Conservation (phyloP, 2,888 invertebrate genomes). For the Phlogophora meticulosa region DNA sequence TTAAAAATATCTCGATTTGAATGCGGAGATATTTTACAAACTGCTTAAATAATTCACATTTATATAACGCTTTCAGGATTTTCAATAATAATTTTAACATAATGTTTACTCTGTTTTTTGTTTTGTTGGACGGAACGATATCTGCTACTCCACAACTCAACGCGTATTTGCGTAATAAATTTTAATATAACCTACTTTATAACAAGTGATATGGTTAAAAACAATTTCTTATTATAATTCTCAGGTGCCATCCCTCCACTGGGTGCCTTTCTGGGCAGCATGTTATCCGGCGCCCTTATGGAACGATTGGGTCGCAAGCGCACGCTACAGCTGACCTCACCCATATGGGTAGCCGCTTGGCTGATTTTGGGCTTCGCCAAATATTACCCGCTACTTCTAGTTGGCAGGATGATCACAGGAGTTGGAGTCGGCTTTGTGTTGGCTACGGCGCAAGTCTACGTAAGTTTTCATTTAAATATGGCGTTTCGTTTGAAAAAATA, state of each 20-base stretch:
- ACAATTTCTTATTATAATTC: conserved; percentile 22
- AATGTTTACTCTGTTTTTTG: too few species aligned
- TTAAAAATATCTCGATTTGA: background rate
- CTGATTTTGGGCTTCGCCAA: conserved; percentile 89
- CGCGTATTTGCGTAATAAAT: too few species aligned
- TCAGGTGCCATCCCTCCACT: conserved; percentile 90
- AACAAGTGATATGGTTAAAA: background rate
- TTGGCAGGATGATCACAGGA: conserved; percentile 91
- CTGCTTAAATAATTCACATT: background rate
- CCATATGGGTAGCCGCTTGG: conserved; percentile 90
- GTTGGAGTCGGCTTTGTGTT: conserved; percentile 91
- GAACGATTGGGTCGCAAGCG: conserved; percentile 89
- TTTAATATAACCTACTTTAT: too few species aligned
- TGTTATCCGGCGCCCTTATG: conserved; percentile 89
- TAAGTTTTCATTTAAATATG: conserved; percentile 78
- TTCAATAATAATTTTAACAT: too few species aligned
- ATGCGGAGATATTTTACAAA: background rate
- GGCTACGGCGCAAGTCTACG: conserved; percentile 92
- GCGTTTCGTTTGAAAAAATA: background rate
- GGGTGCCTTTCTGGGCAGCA: conserved; percentile 91
- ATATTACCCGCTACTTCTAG: conserved; percentile 84
- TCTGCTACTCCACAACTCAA: too few species aligned
- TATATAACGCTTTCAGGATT: too few species aligned
- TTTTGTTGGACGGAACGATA: too few species aligned
- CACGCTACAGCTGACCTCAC: conserved; percentile 87